A percentile compares a stretch with the other conserved stretches of the same genome.
phyloP scores from a whole-genome alignment of 1,140 invertebrate genomes.

The Drosophila sp. region DNA sequence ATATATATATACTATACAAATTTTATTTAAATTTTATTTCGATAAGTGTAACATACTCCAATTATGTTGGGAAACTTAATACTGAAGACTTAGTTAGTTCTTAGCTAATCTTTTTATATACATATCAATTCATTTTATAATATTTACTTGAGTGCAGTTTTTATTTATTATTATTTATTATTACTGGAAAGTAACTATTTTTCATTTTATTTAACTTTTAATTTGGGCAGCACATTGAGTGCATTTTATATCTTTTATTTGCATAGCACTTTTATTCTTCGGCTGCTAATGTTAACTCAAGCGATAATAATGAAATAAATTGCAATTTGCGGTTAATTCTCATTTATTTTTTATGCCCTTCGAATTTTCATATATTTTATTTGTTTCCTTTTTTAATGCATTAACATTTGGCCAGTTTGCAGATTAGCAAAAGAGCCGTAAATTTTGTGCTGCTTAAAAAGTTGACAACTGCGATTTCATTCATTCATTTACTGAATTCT shows the following conservation, averaged over 20 bases:
- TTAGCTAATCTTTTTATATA: no score
- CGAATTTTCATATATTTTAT: constrained; percentile 23
- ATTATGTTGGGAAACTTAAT: no score
- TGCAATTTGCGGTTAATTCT: constrained; percentile 5
- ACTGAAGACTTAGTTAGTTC: no score
- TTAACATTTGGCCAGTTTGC: constrained; percentile 22
- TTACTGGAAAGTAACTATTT: no score
- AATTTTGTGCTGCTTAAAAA: constrained; percentile 30
- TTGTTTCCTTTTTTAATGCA: constrained; percentile 23
- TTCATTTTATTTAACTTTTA: constrained; percentile 48
- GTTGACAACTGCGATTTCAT: constrained; percentile 47
- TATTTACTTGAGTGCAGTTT: no score
- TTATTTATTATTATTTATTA: no score
- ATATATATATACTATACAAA: no score
- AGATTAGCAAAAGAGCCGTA: neutral
- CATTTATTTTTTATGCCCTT: neutral
- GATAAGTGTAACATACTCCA: no score
- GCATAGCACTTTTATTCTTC: neutral
- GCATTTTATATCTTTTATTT: constrained; percentile 25
- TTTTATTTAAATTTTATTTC: no score
- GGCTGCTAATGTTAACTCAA: constrained; percentile 28
- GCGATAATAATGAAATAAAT: constrained; percentile 51
- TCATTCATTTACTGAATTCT: constrained; percentile 41
- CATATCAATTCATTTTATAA: constrained; percentile 37
- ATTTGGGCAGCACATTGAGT: constrained; percentile 12